phyloP scores from a whole-genome alignment of 2,888 invertebrate genomes.

The Adineta ricciae region DNA sequence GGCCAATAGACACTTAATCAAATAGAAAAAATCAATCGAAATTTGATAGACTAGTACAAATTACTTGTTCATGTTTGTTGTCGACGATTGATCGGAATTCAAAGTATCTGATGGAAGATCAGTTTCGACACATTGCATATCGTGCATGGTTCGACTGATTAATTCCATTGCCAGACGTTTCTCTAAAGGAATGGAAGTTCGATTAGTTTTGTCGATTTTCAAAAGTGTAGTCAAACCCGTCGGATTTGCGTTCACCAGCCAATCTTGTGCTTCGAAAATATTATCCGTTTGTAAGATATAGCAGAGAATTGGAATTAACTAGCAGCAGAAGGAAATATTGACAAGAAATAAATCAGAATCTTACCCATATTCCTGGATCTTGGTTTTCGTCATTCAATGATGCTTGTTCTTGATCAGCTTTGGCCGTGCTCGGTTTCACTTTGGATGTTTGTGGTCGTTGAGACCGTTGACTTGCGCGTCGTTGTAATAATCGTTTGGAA shows the following conservation, averaged over 20 bases:
- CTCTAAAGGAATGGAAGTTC: neutral
- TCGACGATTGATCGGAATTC: neutral
- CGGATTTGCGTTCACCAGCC: neutral
- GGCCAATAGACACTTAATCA: neutral
- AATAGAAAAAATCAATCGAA: neutral
- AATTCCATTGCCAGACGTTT: constrained; percentile 13
- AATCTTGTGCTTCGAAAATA: neutral
- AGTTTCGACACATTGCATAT: neutral
- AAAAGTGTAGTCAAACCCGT: neutral
- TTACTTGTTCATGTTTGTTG: neutral
- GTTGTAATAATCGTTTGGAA: neutral
- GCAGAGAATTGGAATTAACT: constrained; percentile 1
- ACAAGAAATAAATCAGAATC: neutral
- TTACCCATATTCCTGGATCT: constrained; percentile 7
- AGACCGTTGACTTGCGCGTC: neutral
- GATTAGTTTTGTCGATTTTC: too few species aligned
- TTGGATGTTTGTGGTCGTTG: neutral
- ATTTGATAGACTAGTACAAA: too few species aligned
- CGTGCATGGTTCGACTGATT: constrained; percentile 9
- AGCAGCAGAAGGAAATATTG: neutral
- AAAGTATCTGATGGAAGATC: neutral
- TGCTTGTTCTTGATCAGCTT: neutral
- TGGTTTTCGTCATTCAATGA: neutral
- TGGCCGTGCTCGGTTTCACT: neutral
- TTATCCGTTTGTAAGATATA: constrained; percentile 10